These are phyloP conservation scores for Pachyuromys duprasi DNA, from an alignment of 2,797 vertebrate genomes.

Conservation along the genomic window DNA sequence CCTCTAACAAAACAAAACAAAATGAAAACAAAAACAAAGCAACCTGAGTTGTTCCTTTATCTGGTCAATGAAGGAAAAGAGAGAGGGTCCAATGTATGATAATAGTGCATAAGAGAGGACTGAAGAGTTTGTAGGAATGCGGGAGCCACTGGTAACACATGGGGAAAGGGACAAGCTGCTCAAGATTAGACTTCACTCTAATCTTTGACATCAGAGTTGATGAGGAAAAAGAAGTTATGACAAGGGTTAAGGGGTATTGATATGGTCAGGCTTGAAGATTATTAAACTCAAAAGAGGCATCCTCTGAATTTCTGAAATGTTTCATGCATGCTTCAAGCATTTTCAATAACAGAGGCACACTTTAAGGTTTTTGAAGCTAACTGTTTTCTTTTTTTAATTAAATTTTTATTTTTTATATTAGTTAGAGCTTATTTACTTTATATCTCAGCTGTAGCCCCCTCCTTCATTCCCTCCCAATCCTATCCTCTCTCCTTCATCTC, in stretches of 20 bases:
- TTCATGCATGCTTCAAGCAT: neutral
- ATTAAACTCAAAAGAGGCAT: neutral
- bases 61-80: neutral
- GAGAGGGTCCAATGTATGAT: neutral
- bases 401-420: no score
- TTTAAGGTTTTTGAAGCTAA: neutral
- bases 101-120: neutral
- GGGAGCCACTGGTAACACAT: neutral
- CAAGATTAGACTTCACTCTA: neutral
- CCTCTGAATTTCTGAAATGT: slow-evolving; percentile 5
- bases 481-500: no score
- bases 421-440: no score
- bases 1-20: neutral
- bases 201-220: neutral
- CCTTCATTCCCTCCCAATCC: no score
- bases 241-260: neutral
- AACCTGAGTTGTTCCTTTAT: neutral
- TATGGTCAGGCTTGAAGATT: neutral
- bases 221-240: neutral
- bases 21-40: neutral
- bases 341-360: neutral
- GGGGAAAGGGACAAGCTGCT: neutral
- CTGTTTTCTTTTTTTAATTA: neutral
- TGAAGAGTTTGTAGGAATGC: neutral
- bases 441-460: no score